A percentile compares a stretch with the other conserved stretches of the same genome.
Evolutionary conservation across 1,140 invertebrate species (phyloP).

Genomic region (Drosophila micromelanica): DNA sequence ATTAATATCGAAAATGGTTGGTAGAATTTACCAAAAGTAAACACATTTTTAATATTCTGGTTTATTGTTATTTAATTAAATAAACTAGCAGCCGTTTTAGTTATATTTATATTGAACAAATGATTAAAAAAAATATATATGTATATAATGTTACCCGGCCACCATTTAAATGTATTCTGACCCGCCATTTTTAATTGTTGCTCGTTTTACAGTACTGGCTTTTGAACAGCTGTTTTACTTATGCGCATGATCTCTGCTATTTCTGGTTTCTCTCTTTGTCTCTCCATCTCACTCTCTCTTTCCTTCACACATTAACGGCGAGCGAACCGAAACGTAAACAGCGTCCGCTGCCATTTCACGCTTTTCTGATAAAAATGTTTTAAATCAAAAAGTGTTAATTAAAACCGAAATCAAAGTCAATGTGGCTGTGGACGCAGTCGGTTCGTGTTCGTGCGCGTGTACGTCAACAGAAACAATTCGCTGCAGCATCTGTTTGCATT

Average conservation of each 20-base stretch:
- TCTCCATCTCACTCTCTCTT: constrained; percentile 14
- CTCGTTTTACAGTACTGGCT: constrained; percentile 30
- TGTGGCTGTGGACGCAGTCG: constrained; percentile 70
- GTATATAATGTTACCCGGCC: too few species aligned
- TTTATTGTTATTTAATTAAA: too few species aligned
- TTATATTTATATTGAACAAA: too few species aligned
- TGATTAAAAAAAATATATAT: too few species aligned
- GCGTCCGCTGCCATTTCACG: constrained; percentile 74
- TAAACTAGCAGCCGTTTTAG: too few species aligned
- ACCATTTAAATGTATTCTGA: background rate
- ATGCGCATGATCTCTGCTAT: constrained; percentile 44
- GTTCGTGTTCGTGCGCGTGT: constrained; percentile 71
- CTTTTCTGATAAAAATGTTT: constrained; percentile 80
- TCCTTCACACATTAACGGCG: constrained; percentile 31
- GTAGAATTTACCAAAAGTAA: too few species aligned
- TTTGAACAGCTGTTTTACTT: constrained; percentile 33
- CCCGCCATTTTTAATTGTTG: background rate
- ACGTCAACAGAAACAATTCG: constrained; percentile 36
- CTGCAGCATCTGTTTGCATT: constrained; percentile 24
- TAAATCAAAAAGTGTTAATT: constrained; percentile 81
- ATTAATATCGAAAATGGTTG: background rate
- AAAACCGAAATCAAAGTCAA: constrained; percentile 80
- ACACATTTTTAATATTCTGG: too few species aligned
- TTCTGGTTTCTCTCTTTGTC: constrained; percentile 17
- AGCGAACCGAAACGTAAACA: constrained; percentile 75